Evolutionary conservation across 1,140 invertebrate species (phyloP), one percentile per base, ranked within the genome.

Genomic region (Aphis craccivora): DNA sequence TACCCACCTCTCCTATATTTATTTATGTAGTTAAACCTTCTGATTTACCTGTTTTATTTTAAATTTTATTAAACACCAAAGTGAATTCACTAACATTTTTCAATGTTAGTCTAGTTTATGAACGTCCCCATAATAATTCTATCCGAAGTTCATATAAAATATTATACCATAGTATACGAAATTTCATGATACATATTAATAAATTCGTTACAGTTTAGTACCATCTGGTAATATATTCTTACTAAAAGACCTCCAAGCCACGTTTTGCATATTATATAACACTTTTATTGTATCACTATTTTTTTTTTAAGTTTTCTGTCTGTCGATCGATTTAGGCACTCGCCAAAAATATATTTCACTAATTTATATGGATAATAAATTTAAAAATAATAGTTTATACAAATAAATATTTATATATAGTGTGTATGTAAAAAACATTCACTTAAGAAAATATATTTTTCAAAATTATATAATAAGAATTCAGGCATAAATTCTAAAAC

Each of bases 41-140:
- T 76, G 60, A 76, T 76, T 76, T 76, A 76, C 60, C 60, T 76
- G 60, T 76, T 76, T 76, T 76, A 76, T 76, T 76, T 76, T 76
- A 76, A 14, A 76, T 76, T 76, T 76, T 76, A 76, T 76, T 76
- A 76, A 76, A n/a, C 60, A n/a, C n/a, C 60, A 14, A 76, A 76
- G n/a, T n/a, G 60, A 76, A 76, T 76, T 76, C n/a, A n/a, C 5
- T n/a, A 76, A 23, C n/a, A 76, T 76, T 18, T 51, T 76, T 76
- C n/a, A 76, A 76, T 76, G n/a, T 76, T 18, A 18, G 30, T 76
- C 11, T 76, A 76, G 30, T 76, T 76, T 76, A 76, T 76, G 30
- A 76, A n/a, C n/a, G 30, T n/a, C 60, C 30, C 60, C n/a, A n/a
- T n/a, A n/a, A n/a, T 76, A 76, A 18, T 35, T 76, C 60, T 35